A percentile compares a stretch with the other conserved stretches of the same genome.
phyloP scores from a whole-genome alignment of 2,888 invertebrate species.

The Aleiodes testaceus region DNA sequence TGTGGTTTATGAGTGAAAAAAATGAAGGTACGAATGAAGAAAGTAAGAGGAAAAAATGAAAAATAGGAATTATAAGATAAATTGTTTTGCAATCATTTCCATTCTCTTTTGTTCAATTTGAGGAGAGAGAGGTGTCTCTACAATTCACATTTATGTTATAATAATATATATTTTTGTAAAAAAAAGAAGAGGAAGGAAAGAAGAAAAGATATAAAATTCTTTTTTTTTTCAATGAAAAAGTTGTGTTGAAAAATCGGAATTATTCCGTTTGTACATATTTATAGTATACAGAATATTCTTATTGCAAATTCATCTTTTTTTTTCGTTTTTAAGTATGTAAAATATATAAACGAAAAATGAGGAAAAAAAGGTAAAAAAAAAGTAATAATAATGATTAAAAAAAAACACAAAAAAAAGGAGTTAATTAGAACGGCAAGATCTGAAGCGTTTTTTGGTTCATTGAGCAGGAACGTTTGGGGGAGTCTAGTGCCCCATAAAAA shows the following conservation, averaged over 20 bases:
- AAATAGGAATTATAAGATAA: conserved; percentile 36
- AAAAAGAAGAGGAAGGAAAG: background rate
- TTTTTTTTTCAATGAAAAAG: conserved; percentile 43
- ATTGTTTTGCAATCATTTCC: conserved; percentile 33
- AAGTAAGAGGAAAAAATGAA: conserved; percentile 33
- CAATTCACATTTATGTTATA: conserved; percentile 31
- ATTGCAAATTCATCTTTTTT: conserved; percentile 36
- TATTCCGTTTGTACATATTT: conserved; percentile 48
- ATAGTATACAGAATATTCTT: conserved; percentile 47
- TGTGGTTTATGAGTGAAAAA: conserved; percentile 38
- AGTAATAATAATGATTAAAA: conserved; percentile 30
- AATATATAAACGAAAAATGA: conserved; percentile 45
- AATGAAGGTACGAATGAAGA: conserved; percentile 28
- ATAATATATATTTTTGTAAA: conserved; percentile 31
- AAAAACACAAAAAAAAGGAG: conserved; percentile 25
- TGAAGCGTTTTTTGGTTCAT: conserved; percentile 45
- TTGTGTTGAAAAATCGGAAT: conserved; percentile 49
- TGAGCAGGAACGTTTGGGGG: conserved; percentile 69
- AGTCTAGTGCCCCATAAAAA: conserved; percentile 41
- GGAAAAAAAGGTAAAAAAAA: conserved; percentile 36
- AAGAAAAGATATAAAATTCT: conserved; percentile 30
- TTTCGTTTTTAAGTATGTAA: conserved; percentile 42
- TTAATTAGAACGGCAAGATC: conserved; percentile 45
- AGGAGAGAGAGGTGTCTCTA: conserved; percentile 29
- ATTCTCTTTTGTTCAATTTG: conserved; percentile 1